phyloP scores from a whole-genome alignment of 2,797 vertebrate genomes.

The Sebastes diploproa region DNA sequence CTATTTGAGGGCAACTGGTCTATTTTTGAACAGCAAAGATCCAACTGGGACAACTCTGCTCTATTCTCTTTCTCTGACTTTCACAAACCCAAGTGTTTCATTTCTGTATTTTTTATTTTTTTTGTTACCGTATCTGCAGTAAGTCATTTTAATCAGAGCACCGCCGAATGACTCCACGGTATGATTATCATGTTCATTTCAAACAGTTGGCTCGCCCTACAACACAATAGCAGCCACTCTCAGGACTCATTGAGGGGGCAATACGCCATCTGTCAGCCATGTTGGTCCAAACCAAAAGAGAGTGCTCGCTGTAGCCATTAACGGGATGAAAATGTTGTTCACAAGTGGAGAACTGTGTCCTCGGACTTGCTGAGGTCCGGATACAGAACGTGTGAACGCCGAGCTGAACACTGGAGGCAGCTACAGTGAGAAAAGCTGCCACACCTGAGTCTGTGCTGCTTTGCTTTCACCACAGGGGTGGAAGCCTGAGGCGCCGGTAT shows the following conservation, averaged over 20 bases:
- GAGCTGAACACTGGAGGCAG: slow-evolving; percentile 17
- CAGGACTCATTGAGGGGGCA: slow-evolving; percentile 54
- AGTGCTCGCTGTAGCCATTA: slow-evolving; percentile 56
- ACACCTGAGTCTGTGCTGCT: slow-evolving; percentile 44
- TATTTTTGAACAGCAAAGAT: slow-evolving; percentile 69
- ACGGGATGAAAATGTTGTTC: slow-evolving; percentile 41
- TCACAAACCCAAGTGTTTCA: slow-evolving; percentile 52
- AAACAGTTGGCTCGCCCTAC: slow-evolving; percentile 61
- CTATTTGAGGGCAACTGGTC: slow-evolving; percentile 62
- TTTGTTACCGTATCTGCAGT: background rate
- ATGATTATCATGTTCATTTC: slow-evolving; percentile 63
- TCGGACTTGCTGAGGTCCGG: slow-evolving; percentile 18
- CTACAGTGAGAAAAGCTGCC: slow-evolving; percentile 26
- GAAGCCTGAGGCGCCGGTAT: slow-evolving; percentile 28
- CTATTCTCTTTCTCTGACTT: slow-evolving; percentile 56
- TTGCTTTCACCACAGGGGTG: slow-evolving; percentile 2
- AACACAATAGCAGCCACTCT: slow-evolving; percentile 62
- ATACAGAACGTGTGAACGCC: slow-evolving; percentile 15
- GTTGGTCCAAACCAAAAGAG: slow-evolving; percentile 56
- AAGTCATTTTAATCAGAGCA: slow-evolving; percentile 52
- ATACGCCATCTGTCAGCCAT: slow-evolving; percentile 70
- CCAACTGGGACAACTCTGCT: slow-evolving; percentile 61
- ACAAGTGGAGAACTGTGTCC: slow-evolving; percentile 31
- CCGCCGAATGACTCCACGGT: slow-evolving; percentile 31
- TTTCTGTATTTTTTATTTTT: slow-evolving; percentile 4